Base-by-base conservation (phyloP, 2,113 vertebrate genomes). In the Scalopus aquaticus region DNA sequence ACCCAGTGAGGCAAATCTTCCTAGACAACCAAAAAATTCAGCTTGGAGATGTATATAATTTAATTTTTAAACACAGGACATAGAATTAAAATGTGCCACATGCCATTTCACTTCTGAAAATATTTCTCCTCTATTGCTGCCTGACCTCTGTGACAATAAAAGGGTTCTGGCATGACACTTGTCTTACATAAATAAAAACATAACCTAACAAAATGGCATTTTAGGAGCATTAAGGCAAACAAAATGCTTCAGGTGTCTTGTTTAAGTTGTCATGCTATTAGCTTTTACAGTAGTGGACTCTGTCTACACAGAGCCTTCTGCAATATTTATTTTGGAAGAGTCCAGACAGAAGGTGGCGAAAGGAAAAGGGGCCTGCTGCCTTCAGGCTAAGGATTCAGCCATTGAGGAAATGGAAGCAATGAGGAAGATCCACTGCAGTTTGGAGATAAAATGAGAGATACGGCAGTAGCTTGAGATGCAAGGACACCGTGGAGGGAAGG, bases 171-270 rank as follows among this genome's bases (percentile, higher is more conserved):
- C 92, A 90, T 20, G 70, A 83, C 44, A 80, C 58, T 86, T 49
- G 16, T 94, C 88, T 96, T 94, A 93, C 28, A 79, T 79, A 95
- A 94, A 95, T 72, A 65, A 94, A 94, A 96, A 83, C 54, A 80
- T n/a, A 76, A 91, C 72, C 90, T 84, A 67, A 86, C 37, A 60
- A 58, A 93, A 92, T 60, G 90, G 77, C 76, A 87, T 49, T 86
- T 84, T 60, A 79, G 56, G 80, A 93, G 83, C 39, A 69, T 51
- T 35, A 93, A 93, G 84, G 84, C 91, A 88, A 93, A 94, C 54
- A 91, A 94, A 94, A 79, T 67, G 54, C 84, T 86, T 51, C 49
- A 74, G 39, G 83, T 67, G 54, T 42, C 94, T 81, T 91, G 78
- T 83, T 81, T 95, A 88, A 83, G 77, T 28, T 79, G 46, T 54